phyloP scores from a whole-genome alignment of 2,888 invertebrate genomes.

The Ariolimax columbianus region DNA sequence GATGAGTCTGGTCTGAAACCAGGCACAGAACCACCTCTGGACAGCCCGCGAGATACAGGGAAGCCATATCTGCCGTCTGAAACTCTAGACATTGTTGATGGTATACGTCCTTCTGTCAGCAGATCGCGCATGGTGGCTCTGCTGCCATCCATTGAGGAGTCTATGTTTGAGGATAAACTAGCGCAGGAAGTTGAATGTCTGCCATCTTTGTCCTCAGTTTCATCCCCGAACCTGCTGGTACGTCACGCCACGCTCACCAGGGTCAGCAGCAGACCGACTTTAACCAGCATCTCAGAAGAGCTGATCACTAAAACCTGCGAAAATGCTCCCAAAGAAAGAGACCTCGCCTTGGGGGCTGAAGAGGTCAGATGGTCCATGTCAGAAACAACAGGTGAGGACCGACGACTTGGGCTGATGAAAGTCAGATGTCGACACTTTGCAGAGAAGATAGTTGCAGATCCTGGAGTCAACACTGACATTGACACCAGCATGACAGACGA shows the following conservation, averaged over 20 bases:
- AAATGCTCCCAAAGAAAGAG: neutral
- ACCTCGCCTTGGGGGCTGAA: neutral
- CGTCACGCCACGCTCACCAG: neutral
- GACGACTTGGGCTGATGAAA: neutral
- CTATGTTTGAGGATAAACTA: slow-evolving; percentile 25
- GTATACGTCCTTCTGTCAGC: slow-evolving; percentile 41
- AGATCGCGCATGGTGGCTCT: slow-evolving; percentile 4
- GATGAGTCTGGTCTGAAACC: neutral
- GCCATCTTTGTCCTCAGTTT: neutral
- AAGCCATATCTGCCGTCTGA: slow-evolving; percentile 1
- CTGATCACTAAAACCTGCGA: neutral
- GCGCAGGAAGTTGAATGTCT: neutral
- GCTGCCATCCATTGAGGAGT: slow-evolving; percentile 43
- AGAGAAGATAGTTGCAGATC: neutral
- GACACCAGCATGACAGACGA: neutral
- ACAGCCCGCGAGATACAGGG: neutral
- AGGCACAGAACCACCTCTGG: neutral
- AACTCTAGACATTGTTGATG: slow-evolving; percentile 41
- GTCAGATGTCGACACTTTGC: neutral
- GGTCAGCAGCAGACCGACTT: slow-evolving; percentile 41
- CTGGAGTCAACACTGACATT: neutral
- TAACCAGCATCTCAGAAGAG: slow-evolving; percentile 48
- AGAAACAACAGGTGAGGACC: neutral
- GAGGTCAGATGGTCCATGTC: neutral
- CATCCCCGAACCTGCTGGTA: neutral